Conservation (phyloP, 2,888 invertebrate species). For the Monoplex corrugatus region DNA sequence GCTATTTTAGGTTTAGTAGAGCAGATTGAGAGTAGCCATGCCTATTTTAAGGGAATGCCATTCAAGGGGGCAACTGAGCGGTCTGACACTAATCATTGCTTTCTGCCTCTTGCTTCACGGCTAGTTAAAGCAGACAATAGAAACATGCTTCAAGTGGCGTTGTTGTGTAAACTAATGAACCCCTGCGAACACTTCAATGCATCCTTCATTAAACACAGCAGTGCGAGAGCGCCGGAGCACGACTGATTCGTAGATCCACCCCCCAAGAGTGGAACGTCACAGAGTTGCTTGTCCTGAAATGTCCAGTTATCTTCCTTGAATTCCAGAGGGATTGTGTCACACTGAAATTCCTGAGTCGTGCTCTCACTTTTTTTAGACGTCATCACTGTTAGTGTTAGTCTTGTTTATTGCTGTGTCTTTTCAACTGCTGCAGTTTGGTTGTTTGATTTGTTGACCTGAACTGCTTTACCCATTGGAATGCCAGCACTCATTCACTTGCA, state of each 20-base stretch:
- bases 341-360: constrained; percentile 13
- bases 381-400: no score
- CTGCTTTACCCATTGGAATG: no score
- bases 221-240: not conserved
- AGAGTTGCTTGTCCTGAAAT: not conserved
- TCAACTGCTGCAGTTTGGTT: no score
- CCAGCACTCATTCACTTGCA: no score
- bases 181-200: not conserved
- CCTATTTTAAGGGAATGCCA: not conserved
- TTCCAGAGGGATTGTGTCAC: constrained; percentile 38
- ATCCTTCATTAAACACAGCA: constrained; percentile 37
- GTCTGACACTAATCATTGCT: constrained; percentile 35
- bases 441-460: no score
- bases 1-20: not conserved
- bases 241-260: not conserved
- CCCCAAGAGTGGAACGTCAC: not conserved
- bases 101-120: constrained; percentile 26
- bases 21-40: not conserved
- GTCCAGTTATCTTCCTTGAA: not conserved
- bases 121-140: not conserved
- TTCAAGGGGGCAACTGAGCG: not conserved
- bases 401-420: no score
- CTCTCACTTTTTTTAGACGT: no score
- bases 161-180: constrained; percentile 36
- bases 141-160: not conserved